Evolutionary conservation across 2,888 invertebrate genomes (phyloP), one percentile per base, ranked within the genome.

Genomic region (Microplitis deprimator): DNA sequence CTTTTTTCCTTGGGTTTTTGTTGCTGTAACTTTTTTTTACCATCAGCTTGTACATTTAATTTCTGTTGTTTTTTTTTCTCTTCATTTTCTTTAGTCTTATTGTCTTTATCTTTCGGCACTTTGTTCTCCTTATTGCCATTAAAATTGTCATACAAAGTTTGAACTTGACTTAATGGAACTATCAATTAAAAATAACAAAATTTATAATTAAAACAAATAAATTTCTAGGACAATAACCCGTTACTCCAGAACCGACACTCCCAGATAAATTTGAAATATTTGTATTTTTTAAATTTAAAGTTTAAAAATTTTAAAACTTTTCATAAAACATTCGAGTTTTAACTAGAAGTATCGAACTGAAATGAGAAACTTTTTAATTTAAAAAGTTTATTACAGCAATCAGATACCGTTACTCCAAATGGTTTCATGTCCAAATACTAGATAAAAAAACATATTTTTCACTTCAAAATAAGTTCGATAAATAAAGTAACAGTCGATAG

Each of bases 131-230:
- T 93, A 84, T 92, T 93, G 82, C 92, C 92, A 82, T 92, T 93
- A 89, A 92, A 92, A 65, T 92, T 92, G 68, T 92, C 91, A 84
- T 94, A 94, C 79, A 95, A 91, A 75, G 92, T 93, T 82, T 93
- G 93, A 71, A 94, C 92, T 90, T 94, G 94, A 62, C 94, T 92
- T 80, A 93, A 91, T 1, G 95, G 93, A 79, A 94, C 95, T 95
- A 85, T 80, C 76, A 68, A 20, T 20, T 20, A 20, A 20, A 38
- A 76, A 80, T 79, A 81, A 69, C 80, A 79, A 39, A 79, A 29
- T n/a, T 39, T 73, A 16, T 64, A 59, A 61, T 8, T 60, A 60
- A 69, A 16, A 29, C 40, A 62, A 20, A 71, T 20, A 71, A 68
- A n/a, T 39, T 20, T 29, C 39, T 76, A 6, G 29, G 4, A 29